These are phyloP conservation scores for Busseola fusca DNA, from an alignment of 2,888 invertebrate genomes.

Conservation along the genomic window DNA sequence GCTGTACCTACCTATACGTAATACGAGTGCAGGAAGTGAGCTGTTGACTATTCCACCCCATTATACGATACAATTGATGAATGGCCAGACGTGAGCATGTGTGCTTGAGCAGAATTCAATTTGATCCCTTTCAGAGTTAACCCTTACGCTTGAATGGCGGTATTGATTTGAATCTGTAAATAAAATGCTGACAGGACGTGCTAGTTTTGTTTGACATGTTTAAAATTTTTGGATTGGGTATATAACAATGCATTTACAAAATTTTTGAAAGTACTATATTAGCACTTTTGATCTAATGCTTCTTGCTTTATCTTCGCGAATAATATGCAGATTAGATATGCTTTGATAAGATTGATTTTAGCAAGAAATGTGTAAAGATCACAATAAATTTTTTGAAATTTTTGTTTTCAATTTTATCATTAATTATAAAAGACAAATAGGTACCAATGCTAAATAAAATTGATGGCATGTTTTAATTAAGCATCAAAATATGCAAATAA, in stretches of 20 bases:
- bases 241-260: background rate
- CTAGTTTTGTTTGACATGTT: constrained; percentile 25
- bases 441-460: constrained; percentile 11
- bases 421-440: constrained; percentile 27
- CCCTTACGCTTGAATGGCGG: constrained; percentile 79
- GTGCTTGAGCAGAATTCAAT: constrained; percentile 85
- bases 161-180: constrained; percentile 85
- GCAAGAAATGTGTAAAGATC: background rate
- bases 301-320: constrained; percentile 36
- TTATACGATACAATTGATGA: constrained; percentile 85
- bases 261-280: background rate
- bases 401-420: constrained; percentile 21
- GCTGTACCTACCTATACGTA: constrained; percentile 63
- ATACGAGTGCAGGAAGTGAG: constrained; percentile 77
- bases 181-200: constrained; percentile 68
- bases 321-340: constrained; percentile 48
- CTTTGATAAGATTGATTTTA: constrained; percentile 30
- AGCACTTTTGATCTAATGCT: constrained; percentile 13
- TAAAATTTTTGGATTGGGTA: background rate
- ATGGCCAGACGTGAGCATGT: constrained; percentile 83
- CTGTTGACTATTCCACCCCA: constrained; percentile 82
- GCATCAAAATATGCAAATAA: constrained; percentile 83
- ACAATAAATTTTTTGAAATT: background rate
- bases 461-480: constrained; percentile 71
- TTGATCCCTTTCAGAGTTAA: constrained; percentile 83